Base-by-base conservation (phyloP, 1,140 invertebrate species). In the Drosophila murphyi region DNA sequence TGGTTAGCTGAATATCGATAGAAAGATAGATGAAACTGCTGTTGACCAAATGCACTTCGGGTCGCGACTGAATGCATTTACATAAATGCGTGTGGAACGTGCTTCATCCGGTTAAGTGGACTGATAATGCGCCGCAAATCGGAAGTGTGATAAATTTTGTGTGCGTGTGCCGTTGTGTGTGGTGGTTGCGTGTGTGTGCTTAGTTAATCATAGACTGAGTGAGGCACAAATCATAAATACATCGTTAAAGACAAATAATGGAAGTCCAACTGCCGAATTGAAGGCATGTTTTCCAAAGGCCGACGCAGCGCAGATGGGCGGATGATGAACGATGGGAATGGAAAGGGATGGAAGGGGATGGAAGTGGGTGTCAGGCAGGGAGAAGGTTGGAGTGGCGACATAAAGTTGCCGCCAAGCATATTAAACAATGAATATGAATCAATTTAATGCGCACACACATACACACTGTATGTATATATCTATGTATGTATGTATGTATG, bases 381-480 rank as follows among this genome's bases (percentile, higher is more conserved):
- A 20, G 51, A 51, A 29, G 32, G 7, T 34, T 8, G 10, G 32
- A 34, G 56, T 52, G 34, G 69, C 37, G 54, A 47, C 64, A 69
- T 64, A 77, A 80, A 71, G 65, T 65, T 76, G 80, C 80, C 80
- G 78, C 78, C 80, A 37, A 89, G 85, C 80, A 89, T 89, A 89
- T 89, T 89, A 89, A 89, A 89, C 86, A 89, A 89, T 89, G 85
- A 68, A 90, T 81, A 89, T 89, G 85, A 89, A 90, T 89, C 81
- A 89, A 89, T 88, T 89, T 89, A 82, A 88, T 87, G 83, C 78
- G 61, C 71, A 64, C 47, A 56, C 76, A 76, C 32, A 45, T 35
- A 60, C 28, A 45, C 5, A 56, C 34, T 20, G 20, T 20, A 64
- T 34, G 20, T 29, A 31, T 12, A 8, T 57, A 10, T 64, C 34